Conservation (phyloP, 2,113 vertebrate species). For the Trinectes maculatus region DNA sequence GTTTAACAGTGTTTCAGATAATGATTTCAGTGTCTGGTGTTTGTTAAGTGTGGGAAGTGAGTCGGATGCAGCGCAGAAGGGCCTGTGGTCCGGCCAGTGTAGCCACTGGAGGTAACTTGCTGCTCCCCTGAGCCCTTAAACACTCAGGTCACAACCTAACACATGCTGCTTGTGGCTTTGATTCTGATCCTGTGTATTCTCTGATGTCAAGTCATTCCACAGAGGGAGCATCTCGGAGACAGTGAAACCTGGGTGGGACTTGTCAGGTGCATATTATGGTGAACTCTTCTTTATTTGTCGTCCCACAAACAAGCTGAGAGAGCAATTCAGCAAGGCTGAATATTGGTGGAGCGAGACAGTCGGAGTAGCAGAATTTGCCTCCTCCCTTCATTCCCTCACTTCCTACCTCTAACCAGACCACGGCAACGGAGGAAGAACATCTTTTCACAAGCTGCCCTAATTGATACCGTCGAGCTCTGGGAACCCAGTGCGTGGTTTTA, state of each 20-base stretch:
- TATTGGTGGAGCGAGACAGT: constrained; percentile 3
- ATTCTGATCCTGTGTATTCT: not conserved
- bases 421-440: constrained; percentile 58
- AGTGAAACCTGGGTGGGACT: too few species aligned
- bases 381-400: constrained; percentile 43
- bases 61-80: constrained; percentile 46
- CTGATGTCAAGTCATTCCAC: not conserved
- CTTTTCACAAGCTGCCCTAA: constrained; percentile 70
- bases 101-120: constrained; percentile 40
- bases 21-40: constrained; percentile 58
- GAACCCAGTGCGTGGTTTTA: constrained; percentile 59
- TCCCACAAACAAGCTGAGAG: constrained; percentile 6
- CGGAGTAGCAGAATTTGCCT: constrained; percentile 14
- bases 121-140: constrained; percentile 28
- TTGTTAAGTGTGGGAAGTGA: constrained; percentile 46
- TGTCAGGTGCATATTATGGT: not conserved
- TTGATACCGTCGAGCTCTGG: constrained; percentile 65
- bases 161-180: not conserved
- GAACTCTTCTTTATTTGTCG: not conserved
- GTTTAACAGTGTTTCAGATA: constrained; percentile 58
- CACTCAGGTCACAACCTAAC: constrained; percentile 10
- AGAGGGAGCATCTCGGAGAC: not conserved
- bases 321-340: constrained; percentile 17
- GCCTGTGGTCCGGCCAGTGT: constrained; percentile 48
- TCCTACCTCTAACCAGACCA: constrained; percentile 65